Evolutionary conservation across 2,113 vertebrate species (phyloP), one percentile per base, ranked within the genome.

Genomic region (Syngnathus typhle): DNA sequence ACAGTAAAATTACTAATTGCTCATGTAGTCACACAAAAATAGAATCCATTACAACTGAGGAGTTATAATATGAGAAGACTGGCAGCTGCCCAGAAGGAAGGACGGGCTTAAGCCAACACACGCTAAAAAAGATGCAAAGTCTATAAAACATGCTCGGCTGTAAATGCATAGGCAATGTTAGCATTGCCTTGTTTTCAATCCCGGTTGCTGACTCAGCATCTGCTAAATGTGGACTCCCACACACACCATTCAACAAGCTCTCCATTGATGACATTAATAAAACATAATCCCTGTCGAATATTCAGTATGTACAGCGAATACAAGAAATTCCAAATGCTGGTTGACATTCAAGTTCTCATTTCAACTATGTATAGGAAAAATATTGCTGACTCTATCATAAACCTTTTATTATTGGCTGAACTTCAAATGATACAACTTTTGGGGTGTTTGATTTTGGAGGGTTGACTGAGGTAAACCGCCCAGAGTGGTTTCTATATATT

Each of bases 11-110:
- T 32, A 49, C 39, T 52, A 39, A 39, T 54, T 65, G 65, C 62
- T 70, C 70, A 37, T 63, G 60, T 61, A 71, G 13, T 67, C 64
- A 62, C 7, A 67, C 61, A 54, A 39, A 63, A 81, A 70, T 47
- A 76, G 51, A 54, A 60, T 9, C 36, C 86, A 78, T 68, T n/a
- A 47, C 72, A 79, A 82, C 54, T 7, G 12, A 58, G 63, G 73
- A 83, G 77, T 78, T 75, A 76, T 70, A 32, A 32, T 64, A 43
- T 21, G 21, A 27, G 52, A 55, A 23, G 21, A 12, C 58, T 37
- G 39, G 52, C 16, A 18, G 78, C 51, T 59, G 47, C 36, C 44
- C 55, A 60, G 23, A 71, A 59, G 10, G 54, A 66, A 39, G 44
- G 11, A 4, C 52, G 19, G 23, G 51, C 51, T 52, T 52, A 52